phyloP scores from a whole-genome alignment of 2,113 vertebrate species.

The Cyanoramphus novaezelandiae region DNA sequence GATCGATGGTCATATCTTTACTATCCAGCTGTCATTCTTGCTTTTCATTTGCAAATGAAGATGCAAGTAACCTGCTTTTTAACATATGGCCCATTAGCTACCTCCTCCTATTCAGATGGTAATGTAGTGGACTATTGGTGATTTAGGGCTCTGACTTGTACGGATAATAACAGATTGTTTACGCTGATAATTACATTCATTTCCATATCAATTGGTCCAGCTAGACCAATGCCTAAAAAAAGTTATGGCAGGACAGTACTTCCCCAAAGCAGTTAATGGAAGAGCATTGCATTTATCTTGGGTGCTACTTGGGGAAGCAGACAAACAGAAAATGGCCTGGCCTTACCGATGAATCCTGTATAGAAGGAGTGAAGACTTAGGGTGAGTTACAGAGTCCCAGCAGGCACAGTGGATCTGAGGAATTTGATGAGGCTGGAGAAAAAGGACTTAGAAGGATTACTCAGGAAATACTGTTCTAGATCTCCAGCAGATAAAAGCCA shows the following conservation, averaged over 20 bases:
- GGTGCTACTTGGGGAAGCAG: neutral
- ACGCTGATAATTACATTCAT: conserved; percentile 74
- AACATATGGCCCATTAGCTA: conserved; percentile 75
- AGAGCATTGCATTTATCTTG: neutral
- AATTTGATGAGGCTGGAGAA: neutral
- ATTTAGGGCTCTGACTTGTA: conserved; percentile 72
- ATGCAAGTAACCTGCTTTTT: conserved; percentile 67
- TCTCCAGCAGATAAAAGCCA: neutral
- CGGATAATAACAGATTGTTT: conserved; percentile 81
- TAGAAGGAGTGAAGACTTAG: neutral
- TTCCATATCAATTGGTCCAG: conserved; percentile 77
- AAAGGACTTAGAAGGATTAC: neutral
- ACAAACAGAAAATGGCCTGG: neutral
- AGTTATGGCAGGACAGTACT: conserved; percentile 5
- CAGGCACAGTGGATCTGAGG: neutral
- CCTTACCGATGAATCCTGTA: neutral
- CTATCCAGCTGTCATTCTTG: conserved; percentile 51
- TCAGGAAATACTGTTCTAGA: conserved; percentile 3
- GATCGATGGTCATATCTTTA: conserved; percentile 33
- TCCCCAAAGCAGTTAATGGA: neutral
- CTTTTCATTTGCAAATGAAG: conserved; percentile 75
- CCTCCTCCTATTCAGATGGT: conserved; percentile 76
- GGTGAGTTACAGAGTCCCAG: neutral
- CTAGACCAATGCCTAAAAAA: conserved; percentile 48
- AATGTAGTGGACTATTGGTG: conserved; percentile 72